Percentiles rank a stretch among this genome's conserved stretches.
These are phyloP conservation scores for Trichomalopsis sarcophagae DNA, from an alignment of 1,140 invertebrate species.

Conservation along the genomic window DNA sequence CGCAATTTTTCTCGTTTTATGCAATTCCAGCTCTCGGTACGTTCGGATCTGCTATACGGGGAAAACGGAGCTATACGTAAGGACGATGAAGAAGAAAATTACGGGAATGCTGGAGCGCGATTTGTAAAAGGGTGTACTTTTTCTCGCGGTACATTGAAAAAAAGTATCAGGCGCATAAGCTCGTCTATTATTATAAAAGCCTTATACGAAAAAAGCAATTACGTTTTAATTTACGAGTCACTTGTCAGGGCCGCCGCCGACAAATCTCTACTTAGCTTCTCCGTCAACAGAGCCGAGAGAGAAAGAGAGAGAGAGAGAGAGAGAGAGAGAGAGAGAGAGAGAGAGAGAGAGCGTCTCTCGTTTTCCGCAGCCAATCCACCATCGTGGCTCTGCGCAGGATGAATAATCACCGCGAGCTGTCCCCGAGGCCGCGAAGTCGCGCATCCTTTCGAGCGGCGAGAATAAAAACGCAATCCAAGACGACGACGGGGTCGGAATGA, in stretches of 20 bases:
- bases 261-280: background rate
- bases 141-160: no score
- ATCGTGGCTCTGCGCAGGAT: background rate
- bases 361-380: background rate
- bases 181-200: no score
- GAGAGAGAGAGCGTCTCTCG: no score
- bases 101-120: no score
- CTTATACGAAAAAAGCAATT: background rate
- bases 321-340: no score
- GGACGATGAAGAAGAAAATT: no score
- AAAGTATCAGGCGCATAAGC: no score
- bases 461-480: background rate
- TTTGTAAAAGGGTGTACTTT: no score
- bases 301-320: no score
- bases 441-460: background rate
- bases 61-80: no score
- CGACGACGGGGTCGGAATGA: background rate
- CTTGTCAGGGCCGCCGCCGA: background rate
- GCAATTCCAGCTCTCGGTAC: background rate
- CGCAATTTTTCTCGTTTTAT: slow-evolving; percentile 9
- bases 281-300: no score
- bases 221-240: background rate
- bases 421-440: background rate
- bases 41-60: no score
- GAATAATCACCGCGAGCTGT: background rate